These are phyloP conservation scores for Menidia menidia DNA, from an alignment of 2,797 vertebrate species.

Conservation along the genomic window DNA sequence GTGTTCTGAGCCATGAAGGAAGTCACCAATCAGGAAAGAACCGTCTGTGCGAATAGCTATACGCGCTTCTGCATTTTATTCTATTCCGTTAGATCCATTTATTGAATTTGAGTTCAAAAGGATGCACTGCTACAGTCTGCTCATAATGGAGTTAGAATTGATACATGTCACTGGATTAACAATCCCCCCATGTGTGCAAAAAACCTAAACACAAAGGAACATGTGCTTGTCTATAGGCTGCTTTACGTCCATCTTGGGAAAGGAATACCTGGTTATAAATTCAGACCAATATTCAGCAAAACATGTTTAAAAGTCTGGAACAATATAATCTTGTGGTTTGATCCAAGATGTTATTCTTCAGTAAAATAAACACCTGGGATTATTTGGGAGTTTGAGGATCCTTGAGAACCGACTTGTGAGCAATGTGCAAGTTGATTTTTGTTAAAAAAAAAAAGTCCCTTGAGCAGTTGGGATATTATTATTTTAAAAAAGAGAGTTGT, in stretches of 20 bases:
- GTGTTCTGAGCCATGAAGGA: constrained; percentile 2
- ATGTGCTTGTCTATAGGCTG: background rate
- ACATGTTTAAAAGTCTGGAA: background rate
- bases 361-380: background rate
- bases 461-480: background rate
- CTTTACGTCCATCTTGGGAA: constrained; percentile 2
- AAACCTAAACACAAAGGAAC: constrained; percentile 21
- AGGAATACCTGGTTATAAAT: background rate
- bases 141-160: constrained; percentile 16
- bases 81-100: too few species aligned
- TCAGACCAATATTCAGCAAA: background rate
- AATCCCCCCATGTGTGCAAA: constrained; percentile 34
- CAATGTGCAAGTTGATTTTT: background rate
- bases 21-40: constrained; percentile 12
- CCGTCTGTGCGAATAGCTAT: background rate
- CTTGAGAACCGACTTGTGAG: background rate
- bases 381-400: background rate
- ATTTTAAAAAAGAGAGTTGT: constrained; percentile 22
- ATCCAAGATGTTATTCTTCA: constrained; percentile 1
- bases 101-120: constrained; percentile 1
- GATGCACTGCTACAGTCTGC: constrained; percentile 13
- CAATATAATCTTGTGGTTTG: background rate
- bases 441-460: background rate
- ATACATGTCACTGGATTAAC: constrained; percentile 28
- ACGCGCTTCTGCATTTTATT: constrained; percentile 8